These are phyloP conservation scores for Sitophilus oryzae DNA, from an alignment of 1,140 invertebrate species.

Conservation along the genomic window DNA sequence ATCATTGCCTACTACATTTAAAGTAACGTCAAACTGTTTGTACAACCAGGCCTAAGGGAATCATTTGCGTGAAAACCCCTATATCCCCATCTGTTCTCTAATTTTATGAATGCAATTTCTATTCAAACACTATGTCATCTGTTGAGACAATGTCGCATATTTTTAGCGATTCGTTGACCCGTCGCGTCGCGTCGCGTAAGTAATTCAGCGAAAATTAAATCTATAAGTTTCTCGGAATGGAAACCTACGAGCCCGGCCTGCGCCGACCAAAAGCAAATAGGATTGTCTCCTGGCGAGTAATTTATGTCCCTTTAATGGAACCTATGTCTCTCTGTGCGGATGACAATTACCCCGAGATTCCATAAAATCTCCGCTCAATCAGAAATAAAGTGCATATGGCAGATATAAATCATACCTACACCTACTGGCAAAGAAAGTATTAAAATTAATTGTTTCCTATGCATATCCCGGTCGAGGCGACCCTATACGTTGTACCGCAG, in stretches of 20 bases:
- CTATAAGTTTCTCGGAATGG: constrained; percentile 8
- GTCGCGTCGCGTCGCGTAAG: background rate
- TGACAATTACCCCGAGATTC: constrained; percentile 23
- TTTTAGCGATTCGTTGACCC: no score
- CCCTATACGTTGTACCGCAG: constrained; percentile 9
- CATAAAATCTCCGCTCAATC: constrained; percentile 28
- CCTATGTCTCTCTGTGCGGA: constrained; percentile 22
- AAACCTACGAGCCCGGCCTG: constrained; percentile 4
- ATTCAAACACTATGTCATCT: no score
- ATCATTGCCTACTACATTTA: no score
- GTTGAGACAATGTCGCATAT: no score
- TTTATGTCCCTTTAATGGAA: constrained; percentile 25
- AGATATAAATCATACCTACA: constrained; percentile 29
- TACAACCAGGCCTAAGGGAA: no score
- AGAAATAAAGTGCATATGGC: constrained; percentile 28
- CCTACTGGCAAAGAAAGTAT: constrained; percentile 28
- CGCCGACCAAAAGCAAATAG: constrained; percentile 20
- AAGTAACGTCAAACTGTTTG: no score
- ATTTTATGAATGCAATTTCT: no score
- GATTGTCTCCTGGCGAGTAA: constrained; percentile 17
- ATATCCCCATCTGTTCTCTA: no score
- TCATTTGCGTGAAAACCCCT: no score
- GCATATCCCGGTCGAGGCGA: constrained; percentile 23
- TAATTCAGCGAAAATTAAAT: background rate
- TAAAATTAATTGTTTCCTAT: constrained; percentile 29